phyloP scores from a whole-genome alignment of 2,797 vertebrate species.

The Aphelocoma californica region DNA sequence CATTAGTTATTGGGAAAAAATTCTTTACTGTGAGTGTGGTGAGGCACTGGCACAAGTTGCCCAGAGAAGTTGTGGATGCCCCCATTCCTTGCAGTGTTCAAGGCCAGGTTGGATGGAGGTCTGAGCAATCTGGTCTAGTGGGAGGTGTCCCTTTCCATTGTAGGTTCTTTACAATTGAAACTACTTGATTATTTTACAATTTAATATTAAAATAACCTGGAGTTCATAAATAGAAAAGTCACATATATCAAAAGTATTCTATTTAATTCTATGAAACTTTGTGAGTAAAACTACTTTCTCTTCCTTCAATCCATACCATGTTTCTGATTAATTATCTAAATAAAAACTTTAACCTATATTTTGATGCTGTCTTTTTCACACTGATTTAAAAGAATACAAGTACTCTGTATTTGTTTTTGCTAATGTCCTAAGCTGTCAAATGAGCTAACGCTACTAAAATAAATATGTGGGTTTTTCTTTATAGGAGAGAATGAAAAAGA shows the following conservation, averaged over 20 bases:
- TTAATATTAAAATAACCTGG: background rate
- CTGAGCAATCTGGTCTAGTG: background rate
- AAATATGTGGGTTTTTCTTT: rapidly evolving
- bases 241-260: background rate
- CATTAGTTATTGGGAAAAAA: background rate
- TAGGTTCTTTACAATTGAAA: background rate
- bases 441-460: background rate
- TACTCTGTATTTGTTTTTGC: background rate
- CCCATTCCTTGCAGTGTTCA: background rate
- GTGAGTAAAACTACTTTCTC: background rate
- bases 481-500: background rate
- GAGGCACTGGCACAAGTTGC: background rate
- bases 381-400: background rate
- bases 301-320: background rate
- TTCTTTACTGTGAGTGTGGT: background rate
- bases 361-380: background rate
- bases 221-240: background rate
- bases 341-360: background rate
- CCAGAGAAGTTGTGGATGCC: background rate
- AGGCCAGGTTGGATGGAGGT: background rate
- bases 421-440: background rate
- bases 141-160: background rate
- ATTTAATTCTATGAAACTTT: background rate
- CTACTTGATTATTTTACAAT: background rate
- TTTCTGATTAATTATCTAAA: background rate